These are phyloP conservation scores for Simalia tracyae DNA, from an alignment of 2,797 vertebrate genomes.

Conservation along the genomic window DNA sequence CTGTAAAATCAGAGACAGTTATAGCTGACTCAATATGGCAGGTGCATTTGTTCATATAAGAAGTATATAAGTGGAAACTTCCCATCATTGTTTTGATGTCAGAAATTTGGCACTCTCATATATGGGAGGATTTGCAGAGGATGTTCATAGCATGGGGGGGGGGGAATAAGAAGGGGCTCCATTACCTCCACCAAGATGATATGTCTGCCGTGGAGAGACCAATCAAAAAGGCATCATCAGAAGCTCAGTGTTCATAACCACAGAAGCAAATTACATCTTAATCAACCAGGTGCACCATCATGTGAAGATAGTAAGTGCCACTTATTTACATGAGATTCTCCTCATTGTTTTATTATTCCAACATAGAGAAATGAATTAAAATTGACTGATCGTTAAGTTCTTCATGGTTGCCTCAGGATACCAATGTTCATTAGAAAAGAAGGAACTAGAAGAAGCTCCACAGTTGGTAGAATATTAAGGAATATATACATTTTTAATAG, in stretches of 20 bases:
- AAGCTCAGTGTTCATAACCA: neutral
- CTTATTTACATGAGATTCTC: rapidly evolving
- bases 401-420: neutral
- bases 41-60: neutral
- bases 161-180: neutral
- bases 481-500: neutral
- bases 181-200: neutral
- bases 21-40: neutral
- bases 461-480: neutral
- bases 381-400: rapidly evolving
- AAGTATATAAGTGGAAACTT: neutral
- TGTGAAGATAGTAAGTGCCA: neutral
- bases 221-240: neutral
- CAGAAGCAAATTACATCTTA: neutral
- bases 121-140: neutral
- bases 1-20: neutral
- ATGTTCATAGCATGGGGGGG: neutral
- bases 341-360: neutral
- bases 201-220: neutral
- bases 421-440: neutral
- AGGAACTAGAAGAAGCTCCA: neutral
- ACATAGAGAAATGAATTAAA: neutral
- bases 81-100: neutral
- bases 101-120: neutral
- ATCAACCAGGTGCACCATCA: neutral